These are phyloP conservation scores for Plemyria rubiginata DNA, from an alignment of 2,888 invertebrate species.

Conservation along the genomic window DNA sequence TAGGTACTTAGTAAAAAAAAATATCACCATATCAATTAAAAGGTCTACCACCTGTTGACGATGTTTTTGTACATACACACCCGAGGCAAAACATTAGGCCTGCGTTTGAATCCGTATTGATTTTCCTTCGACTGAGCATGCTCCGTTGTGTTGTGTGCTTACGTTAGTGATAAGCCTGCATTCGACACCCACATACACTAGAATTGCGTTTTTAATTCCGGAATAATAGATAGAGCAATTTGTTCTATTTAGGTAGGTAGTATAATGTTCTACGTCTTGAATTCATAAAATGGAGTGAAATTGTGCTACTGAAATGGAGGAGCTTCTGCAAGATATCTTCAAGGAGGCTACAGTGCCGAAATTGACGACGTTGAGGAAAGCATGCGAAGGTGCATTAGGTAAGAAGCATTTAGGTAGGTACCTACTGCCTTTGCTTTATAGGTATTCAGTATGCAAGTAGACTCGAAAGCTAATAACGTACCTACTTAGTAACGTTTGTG, in stretches of 20 bases:
- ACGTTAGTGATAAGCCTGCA: constrained; percentile 63
- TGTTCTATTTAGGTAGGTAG: constrained; percentile 14
- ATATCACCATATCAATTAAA: constrained; percentile 9
- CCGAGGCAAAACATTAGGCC: constrained; percentile 43
- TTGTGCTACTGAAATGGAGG: constrained; percentile 87
- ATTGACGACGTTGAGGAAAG: constrained; percentile 89
- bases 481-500: neutral
- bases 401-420: constrained; percentile 10
- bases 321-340: constrained; percentile 92
- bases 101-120: constrained; percentile 62
- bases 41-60: constrained; percentile 63
- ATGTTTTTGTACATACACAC: constrained; percentile 45
- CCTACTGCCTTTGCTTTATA: too few relatives aligned
- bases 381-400: constrained; percentile 95
- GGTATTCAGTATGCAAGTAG: too few relatives aligned
- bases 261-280: constrained; percentile 30
- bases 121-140: constrained; percentile 79
- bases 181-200: constrained; percentile 58
- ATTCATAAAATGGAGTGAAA: constrained; percentile 26
- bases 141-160: constrained; percentile 51
- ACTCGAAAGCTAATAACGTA: too few relatives aligned
- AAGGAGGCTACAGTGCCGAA: constrained; percentile 94
- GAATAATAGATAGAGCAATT: constrained; percentile 6
- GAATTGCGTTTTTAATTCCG: constrained; percentile 13
- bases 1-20: too few relatives aligned